A percentile compares a stretch with the other conserved stretches of the same genome.
These are phyloP conservation scores for Reticulitermes lucifugus DNA, from an alignment of 2,888 invertebrate genomes.

Conservation along the genomic window DNA sequence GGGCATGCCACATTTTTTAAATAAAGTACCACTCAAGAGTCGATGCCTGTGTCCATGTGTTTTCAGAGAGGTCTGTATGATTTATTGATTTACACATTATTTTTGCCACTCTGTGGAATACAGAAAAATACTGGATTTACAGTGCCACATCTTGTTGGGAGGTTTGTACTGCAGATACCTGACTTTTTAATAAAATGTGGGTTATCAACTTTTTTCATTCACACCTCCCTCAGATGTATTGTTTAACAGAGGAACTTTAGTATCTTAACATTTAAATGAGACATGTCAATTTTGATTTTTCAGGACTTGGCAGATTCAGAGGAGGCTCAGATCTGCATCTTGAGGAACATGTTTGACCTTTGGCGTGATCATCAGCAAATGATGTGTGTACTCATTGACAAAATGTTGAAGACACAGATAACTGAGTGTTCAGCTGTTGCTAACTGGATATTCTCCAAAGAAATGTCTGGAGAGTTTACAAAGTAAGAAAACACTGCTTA, in stretches of 20 bases:
- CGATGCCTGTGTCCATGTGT: too few species aligned
- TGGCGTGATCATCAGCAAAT: constrained; percentile 98
- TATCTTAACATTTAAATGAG: background rate
- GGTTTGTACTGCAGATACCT: too few species aligned
- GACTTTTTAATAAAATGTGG: too few species aligned
- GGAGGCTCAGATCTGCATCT: constrained; percentile 94
- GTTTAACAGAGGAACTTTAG: background rate
- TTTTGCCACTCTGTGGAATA: too few species aligned
- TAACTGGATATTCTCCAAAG: constrained; percentile 97
- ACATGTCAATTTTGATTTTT: constrained; percentile 54
- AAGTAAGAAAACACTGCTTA: constrained; percentile 64
- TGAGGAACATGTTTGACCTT: constrained; percentile 93
- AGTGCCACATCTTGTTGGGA: too few species aligned
- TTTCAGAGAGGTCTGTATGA: too few species aligned
- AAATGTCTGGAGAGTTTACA: constrained; percentile 92
- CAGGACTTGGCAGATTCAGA: constrained; percentile 92
- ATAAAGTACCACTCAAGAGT: too few species aligned
- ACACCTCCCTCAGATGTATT: too few species aligned
- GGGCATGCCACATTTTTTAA: too few species aligned
- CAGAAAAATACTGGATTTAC: too few species aligned
- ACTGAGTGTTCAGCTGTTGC: constrained; percentile 97
- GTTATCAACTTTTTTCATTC: too few species aligned
- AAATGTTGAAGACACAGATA: constrained; percentile 96
- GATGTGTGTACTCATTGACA: constrained; percentile 96
- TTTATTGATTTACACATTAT: too few species aligned